These are phyloP conservation scores for Chrysolina haemoptera DNA, from an alignment of 2,888 invertebrate genomes.

Conservation along the genomic window DNA sequence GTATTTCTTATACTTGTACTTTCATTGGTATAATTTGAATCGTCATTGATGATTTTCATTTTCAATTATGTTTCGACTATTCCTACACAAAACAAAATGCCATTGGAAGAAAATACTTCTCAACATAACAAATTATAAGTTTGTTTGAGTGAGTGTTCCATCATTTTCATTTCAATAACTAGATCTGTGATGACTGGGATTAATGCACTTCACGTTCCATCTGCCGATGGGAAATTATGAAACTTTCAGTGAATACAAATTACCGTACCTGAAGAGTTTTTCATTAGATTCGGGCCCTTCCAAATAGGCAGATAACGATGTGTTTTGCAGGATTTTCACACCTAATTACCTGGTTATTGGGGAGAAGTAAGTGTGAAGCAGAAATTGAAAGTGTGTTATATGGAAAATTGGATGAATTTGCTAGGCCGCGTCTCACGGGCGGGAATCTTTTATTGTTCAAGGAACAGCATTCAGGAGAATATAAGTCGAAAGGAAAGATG, in stretches of 20 bases:
- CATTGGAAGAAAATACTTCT: no score
- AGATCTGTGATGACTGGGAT: constrained; percentile 48
- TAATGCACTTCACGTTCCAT: constrained; percentile 55
- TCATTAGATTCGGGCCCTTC: constrained; percentile 32
- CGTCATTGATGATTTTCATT: no score
- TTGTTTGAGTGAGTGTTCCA: no score
- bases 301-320: background rate
- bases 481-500: background rate
- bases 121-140: no score
- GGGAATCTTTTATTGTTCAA: background rate
- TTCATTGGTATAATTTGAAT: no score
- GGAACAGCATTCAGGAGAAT: background rate
- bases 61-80: no score
- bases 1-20: no score
- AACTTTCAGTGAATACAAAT: constrained; percentile 58
- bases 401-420: background rate
- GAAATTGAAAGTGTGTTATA: background rate
- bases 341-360: background rate
- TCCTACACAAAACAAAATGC: no score
- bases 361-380: background rate
- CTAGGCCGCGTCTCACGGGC: background rate
- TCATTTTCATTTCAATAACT: no score
- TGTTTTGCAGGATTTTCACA: background rate
- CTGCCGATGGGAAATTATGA: constrained; percentile 53
- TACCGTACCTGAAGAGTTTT: constrained; percentile 41